These are phyloP conservation scores for Zaprionus vittiger DNA, from an alignment of 1,140 invertebrate species.

Conservation along the genomic window DNA sequence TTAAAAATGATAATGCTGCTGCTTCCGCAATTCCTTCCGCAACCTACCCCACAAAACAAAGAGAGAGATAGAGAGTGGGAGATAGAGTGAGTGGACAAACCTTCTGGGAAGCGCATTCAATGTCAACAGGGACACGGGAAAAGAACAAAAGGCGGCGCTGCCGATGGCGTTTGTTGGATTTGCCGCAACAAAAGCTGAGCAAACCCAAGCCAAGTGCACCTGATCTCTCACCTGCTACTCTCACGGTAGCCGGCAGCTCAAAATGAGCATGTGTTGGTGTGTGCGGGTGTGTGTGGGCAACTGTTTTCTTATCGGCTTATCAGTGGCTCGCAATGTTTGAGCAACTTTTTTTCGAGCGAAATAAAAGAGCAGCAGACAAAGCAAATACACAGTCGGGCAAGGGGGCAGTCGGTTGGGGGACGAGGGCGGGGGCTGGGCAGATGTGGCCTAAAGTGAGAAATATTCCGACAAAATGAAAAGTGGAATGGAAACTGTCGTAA, in stretches of 20 bases:
- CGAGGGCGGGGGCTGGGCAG: constrained; percentile 19
- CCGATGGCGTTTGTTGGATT: constrained; percentile 10
- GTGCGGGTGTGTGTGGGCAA: constrained; percentile 23
- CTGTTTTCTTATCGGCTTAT: constrained; percentile 60
- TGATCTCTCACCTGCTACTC: constrained; percentile 48
- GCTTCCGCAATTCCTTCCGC: constrained; percentile 19
- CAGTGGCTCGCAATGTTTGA: constrained; percentile 57
- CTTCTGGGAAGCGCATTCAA: constrained; percentile 36
- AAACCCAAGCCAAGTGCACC: constrained; percentile 51
- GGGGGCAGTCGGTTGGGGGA: background rate
- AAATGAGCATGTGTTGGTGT: background rate
- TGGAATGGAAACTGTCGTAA: constrained; percentile 68
- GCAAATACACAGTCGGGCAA: constrained; percentile 41
- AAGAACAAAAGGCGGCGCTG: constrained; percentile 22
- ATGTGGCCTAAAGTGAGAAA: constrained; percentile 48
- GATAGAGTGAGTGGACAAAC: background rate
- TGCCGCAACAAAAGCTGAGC: constrained; percentile 60
- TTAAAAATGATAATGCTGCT: constrained; percentile 14
- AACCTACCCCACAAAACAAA: constrained; percentile 1
- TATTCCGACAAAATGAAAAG: constrained; percentile 34
- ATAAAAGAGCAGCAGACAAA: constrained; percentile 43
- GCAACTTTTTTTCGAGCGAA: constrained; percentile 57
- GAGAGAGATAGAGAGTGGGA: background rate
- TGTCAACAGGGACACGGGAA: constrained; percentile 30
- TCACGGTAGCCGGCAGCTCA: constrained; percentile 55